phyloP scores from a whole-genome alignment of 2,888 invertebrate genomes.

The Candidula unifasciata region DNA sequence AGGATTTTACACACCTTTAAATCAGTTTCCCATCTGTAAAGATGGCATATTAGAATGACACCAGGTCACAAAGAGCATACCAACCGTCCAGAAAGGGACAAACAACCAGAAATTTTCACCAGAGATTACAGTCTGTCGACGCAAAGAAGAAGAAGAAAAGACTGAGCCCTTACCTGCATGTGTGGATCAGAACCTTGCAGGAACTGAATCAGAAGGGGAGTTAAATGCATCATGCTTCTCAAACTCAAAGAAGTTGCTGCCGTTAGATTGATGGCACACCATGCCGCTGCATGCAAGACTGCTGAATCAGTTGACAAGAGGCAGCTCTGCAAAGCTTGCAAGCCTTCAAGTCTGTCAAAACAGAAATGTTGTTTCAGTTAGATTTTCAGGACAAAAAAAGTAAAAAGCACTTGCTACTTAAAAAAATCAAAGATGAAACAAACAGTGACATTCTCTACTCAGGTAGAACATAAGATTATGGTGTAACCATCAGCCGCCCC shows the following conservation, averaged over 20 bases:
- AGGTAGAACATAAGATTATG: no score
- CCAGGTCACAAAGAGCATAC: neutral
- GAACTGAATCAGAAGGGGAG: constrained; percentile 43
- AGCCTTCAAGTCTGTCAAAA: constrained; percentile 27
- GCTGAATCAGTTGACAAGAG: constrained; percentile 32
- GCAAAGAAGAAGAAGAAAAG: neutral
- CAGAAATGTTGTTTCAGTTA: no score
- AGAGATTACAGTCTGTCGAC: no score
- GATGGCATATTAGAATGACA: no score
- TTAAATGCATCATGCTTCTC: constrained; percentile 1
- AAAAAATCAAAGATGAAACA: no score
- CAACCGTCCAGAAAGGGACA: neutral
- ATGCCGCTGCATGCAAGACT: constrained; percentile 43
- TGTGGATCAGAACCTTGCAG: constrained; percentile 27
- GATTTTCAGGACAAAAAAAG: neutral
- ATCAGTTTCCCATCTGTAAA: no score
- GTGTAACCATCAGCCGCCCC: no score
- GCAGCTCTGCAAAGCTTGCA: constrained; percentile 20
- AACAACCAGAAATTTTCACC: no score
- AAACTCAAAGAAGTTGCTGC: constrained; percentile 4
- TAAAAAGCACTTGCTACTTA: no score
- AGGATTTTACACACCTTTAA: no score
- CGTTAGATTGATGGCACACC: constrained; percentile 35
- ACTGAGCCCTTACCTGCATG: constrained; percentile 36
- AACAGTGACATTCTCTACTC: no score